These are phyloP conservation scores for Notiomystis cincta DNA, from an alignment of 2,113 vertebrate genomes.

Conservation along the genomic window DNA sequence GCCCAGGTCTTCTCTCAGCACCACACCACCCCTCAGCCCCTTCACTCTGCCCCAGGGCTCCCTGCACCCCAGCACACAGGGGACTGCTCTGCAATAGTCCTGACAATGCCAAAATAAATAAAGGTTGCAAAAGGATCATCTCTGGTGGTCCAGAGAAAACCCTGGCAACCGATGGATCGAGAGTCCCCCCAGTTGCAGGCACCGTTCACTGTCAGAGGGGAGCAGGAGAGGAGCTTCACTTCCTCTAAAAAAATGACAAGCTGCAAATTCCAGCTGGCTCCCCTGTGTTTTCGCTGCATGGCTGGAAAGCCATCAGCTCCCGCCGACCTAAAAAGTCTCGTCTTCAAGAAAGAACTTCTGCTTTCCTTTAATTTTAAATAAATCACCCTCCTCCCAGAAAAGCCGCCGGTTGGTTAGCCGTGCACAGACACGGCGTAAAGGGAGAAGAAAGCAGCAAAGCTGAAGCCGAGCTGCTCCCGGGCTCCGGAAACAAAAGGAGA, in stretches of 20 bases:
- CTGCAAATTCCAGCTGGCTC: neutral
- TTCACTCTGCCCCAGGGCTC: neutral
- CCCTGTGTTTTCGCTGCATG: neutral
- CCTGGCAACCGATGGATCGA: neutral
- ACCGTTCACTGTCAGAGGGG: neutral
- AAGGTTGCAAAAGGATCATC: neutral
- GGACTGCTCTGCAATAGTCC: neutral
- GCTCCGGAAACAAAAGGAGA: conserved; percentile 18
- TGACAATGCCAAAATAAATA: neutral
- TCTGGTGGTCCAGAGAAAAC: neutral
- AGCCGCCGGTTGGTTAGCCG: neutral
- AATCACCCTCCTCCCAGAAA: conserved; percentile 14
- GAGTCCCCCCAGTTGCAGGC: neutral
- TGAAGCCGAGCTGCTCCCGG: neutral
- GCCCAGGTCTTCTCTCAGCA: neutral
- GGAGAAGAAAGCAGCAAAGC: conserved; percentile 13
- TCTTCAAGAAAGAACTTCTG: conserved; percentile 37
- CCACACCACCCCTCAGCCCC: neutral
- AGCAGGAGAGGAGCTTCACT: neutral
- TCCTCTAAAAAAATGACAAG: neutral
- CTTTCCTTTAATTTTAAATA: conserved; percentile 51
- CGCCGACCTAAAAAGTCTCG: neutral
- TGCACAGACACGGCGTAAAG: neutral
- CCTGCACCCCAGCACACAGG: neutral
- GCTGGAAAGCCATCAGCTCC: conserved; percentile 24